Percentiles rank a stretch among this genome's conserved stretches.
Evolutionary conservation across 2,888 invertebrate genomes (phyloP).

Genomic region (Clusia tigrina): DNA sequence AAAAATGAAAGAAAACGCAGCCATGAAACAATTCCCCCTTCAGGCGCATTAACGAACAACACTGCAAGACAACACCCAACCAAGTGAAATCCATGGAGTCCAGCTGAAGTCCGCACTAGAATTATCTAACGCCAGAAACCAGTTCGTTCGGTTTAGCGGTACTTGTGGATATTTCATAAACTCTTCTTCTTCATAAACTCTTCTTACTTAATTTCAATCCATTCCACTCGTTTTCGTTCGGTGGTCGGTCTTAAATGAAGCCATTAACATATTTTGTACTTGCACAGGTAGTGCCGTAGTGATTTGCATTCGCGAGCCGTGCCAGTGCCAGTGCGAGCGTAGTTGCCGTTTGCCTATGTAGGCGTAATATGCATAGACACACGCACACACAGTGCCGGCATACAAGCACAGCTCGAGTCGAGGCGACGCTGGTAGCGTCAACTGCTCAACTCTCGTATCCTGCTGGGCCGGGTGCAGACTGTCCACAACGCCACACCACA

Average conservation of each 20-base stretch:
- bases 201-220: slow-evolving; percentile 19
- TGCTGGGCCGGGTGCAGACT: neutral
- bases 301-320: slow-evolving; percentile 3
- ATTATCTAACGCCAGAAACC: slow-evolving; percentile 19
- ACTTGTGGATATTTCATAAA: slow-evolving; percentile 22
- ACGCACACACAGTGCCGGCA: no score
- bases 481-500: neutral
- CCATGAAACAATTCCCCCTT: no score
- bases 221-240: slow-evolving; percentile 5
- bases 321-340: neutral
- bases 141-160: slow-evolving; percentile 25
- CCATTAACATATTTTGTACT: slow-evolving; percentile 19
- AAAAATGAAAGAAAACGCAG: no score
- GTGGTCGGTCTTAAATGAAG: slow-evolving; percentile 18
- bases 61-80: no score
- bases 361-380: slow-evolving; percentile 35
- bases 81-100: no score
- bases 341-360: neutral
- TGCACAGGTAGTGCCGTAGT: neutral
- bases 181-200: no score
- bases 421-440: neutral
- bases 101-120: neutral
- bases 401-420: neutral
- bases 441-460: neutral
- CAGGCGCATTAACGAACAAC: no score